phyloP scores from a whole-genome alignment of 2,113 vertebrate species.

The Ciconia boyciana region DNA sequence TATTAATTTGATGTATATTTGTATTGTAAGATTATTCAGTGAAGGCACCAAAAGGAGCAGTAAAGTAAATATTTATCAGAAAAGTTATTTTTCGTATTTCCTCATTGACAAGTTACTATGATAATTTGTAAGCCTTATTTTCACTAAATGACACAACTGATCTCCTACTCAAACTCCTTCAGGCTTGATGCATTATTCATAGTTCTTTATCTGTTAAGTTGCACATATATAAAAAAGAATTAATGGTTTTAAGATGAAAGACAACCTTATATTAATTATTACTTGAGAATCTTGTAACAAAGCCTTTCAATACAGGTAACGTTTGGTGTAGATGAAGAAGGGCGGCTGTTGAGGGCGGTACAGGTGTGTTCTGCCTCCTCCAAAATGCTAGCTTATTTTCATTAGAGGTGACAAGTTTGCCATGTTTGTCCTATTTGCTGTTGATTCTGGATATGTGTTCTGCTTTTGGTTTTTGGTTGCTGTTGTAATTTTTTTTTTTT shows the following conservation, averaged over 20 bases:
- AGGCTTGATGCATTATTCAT: not conserved
- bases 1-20: not conserved
- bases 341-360: constrained; percentile 77
- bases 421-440: constrained; percentile 46
- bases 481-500: not conserved
- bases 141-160: not conserved
- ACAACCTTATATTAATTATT: not conserved
- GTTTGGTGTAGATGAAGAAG: constrained; percentile 92
- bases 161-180: not conserved
- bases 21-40: not conserved
- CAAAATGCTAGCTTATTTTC: constrained; percentile 57
- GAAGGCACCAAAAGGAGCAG: not conserved
- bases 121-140: not conserved
- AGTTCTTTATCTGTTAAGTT: not conserved
- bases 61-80: not conserved
- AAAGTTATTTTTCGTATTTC: not conserved
- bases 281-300: constrained; percentile 74
- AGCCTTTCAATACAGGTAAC: constrained; percentile 89
- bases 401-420: constrained; percentile 75
- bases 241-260: not conserved
- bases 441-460: constrained; percentile 20
- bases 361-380: constrained; percentile 84
- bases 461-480: constrained; percentile 14
- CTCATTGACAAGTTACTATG: not conserved
- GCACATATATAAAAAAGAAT: not conserved